phyloP scores from a whole-genome alignment of 2,797 vertebrate genomes.

The Todus mexicanus region DNA sequence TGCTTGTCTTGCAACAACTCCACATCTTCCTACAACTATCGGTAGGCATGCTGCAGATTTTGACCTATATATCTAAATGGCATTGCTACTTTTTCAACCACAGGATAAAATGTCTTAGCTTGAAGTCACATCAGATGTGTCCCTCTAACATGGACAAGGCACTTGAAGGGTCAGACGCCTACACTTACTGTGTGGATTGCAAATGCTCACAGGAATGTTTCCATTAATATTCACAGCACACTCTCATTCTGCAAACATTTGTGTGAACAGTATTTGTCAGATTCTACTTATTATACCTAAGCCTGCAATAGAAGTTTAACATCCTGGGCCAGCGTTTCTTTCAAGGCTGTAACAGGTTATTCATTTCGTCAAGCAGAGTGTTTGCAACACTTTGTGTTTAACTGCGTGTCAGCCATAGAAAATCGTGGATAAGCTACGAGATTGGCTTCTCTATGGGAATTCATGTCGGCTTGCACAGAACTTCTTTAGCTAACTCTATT shows the following conservation, averaged over 20 bases:
- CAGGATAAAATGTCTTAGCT: background rate
- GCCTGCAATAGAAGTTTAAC: slow-evolving; percentile 33
- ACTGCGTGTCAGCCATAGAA: slow-evolving; percentile 40
- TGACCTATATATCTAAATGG: background rate
- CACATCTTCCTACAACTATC: background rate
- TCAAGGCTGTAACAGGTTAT: slow-evolving; percentile 58
- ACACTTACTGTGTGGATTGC: background rate
- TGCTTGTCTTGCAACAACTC: background rate
- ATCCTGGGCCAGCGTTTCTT: slow-evolving; percentile 50
- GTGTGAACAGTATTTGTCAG: slow-evolving; percentile 63
- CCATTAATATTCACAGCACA: slow-evolving; percentile 50
- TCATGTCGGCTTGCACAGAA: slow-evolving; percentile 4
- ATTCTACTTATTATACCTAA: slow-evolving; percentile 49
- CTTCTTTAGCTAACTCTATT: slow-evolving; percentile 48
- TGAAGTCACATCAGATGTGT: background rate
- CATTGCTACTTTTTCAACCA: background rate
- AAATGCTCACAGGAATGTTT: background rate
- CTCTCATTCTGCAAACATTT: slow-evolving; percentile 48
- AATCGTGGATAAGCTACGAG: slow-evolving; percentile 19
- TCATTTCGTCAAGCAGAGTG: slow-evolving; percentile 41
- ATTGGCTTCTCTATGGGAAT: slow-evolving; percentile 40
- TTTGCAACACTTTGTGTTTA: slow-evolving; percentile 52
- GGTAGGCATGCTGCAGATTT: background rate
- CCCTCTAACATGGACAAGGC: background rate
- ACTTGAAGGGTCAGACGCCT: background rate